phyloP scores from a whole-genome alignment of 2,113 vertebrate genomes.

The Helogale parvula region DNA sequence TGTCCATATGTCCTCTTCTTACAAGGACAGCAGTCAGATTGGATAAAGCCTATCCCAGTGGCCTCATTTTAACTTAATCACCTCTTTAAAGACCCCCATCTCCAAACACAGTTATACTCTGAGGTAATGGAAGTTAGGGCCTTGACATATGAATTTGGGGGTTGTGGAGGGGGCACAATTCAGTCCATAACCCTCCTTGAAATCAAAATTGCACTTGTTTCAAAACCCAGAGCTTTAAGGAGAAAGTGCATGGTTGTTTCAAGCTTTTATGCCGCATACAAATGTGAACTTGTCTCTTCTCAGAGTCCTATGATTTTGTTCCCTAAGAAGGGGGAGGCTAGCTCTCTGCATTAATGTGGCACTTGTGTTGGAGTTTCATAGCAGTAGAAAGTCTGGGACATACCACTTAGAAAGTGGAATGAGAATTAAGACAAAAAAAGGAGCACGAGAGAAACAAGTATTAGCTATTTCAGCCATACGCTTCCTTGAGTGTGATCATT shows the following conservation, averaged over 20 bases:
- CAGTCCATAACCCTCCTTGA: background rate
- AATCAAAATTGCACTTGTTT: conserved; percentile 31
- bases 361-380: background rate
- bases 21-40: background rate
- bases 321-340: background rate
- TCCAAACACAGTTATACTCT: background rate
- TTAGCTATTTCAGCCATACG: background rate
- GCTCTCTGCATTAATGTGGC: background rate
- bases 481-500: background rate
- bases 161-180: background rate
- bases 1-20: background rate
- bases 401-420: background rate
- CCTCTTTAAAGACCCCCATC: background rate
- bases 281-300: conserved; percentile 2
- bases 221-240: background rate
- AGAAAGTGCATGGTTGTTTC: background rate
- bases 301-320: background rate
- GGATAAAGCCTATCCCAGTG: background rate
- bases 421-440: conserved; percentile 34
- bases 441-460: background rate
- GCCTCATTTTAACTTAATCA: background rate
- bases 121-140: background rate
- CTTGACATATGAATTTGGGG: background rate
- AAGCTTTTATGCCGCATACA: background rate
- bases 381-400: background rate